Base-by-base conservation (phyloP, 2,888 invertebrate species). In the Petrophora chlorosata region DNA sequence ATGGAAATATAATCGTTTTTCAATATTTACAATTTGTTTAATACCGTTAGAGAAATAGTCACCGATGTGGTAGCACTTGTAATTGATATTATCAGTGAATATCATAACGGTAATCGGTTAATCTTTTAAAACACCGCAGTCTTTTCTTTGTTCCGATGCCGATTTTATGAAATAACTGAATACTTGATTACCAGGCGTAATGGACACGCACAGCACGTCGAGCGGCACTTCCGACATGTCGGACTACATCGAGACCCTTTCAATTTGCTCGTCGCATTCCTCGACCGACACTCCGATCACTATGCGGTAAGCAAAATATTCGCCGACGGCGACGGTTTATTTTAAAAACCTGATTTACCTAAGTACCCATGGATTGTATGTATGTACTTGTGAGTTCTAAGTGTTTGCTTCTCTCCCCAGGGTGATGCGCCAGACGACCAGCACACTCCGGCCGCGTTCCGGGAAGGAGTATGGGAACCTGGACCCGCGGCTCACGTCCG, bases 221-320 rank as follows among this genome's bases (percentile, higher is more conserved):
- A 96, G 95, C 72, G 96, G 96, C 13, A 94, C 96, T 4, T 96
- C 96, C 0, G 96, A 96, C 73, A 96, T 96, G 95, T 96, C 95
- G 2, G 96, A 96, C 85, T 96, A 96, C 77, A 95, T 96, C 67
- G 96, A 96, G 78, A 96, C 96, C 5, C 83, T 96, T 13, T 95
- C 95, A 9, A 82, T 96, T 58, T 95, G 95, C 38, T 95, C 96
- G 3, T 95, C 96, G 44, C 95, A 95, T 64, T 95, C 95, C 51
- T 95, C 95, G 8, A 94, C 94, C 4, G 95, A 95, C 67, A 93
- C 94, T 16, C 93, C 94, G 2, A 92, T 93, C 59, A 92, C 92
- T 8, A 78, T 91, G 76, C 82, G 91, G 91, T 91, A 60, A 63
- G 53, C 26, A 17, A 13, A 7, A 13, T 13, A 19, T 19, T 7